Conservation (phyloP, 2,113 vertebrate species). For the Otocyon megalotis region DNA sequence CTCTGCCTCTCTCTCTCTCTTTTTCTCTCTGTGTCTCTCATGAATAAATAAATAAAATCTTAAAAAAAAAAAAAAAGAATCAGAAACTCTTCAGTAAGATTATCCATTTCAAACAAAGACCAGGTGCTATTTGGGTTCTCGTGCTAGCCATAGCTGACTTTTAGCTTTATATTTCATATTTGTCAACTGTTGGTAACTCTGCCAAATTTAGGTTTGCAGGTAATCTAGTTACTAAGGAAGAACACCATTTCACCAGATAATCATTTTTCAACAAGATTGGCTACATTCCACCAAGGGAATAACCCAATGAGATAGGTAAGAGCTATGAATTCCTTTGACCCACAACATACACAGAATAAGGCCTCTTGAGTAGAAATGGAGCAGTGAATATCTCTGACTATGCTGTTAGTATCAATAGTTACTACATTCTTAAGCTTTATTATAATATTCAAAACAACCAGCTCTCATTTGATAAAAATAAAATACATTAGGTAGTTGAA, state of each 20-base stretch:
- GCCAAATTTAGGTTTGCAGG: not conserved
- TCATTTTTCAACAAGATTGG: not conserved
- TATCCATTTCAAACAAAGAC: not conserved
- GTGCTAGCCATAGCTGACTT: not conserved
- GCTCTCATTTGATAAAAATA: not conserved
- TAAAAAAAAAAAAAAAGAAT: not conserved
- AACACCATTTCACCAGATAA: not conserved
- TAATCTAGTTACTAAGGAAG: not conserved
- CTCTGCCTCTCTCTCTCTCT: no score
- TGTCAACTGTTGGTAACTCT: not conserved
- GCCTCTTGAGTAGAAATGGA: not conserved
- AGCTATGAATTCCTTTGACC: not conserved
- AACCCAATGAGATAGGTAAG: not conserved
- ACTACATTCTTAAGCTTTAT: not conserved
- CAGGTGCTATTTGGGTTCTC: not conserved
- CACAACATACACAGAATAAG: not conserved
- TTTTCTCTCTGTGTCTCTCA: no score
- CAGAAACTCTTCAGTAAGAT: not conserved
- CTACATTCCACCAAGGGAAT: not conserved
- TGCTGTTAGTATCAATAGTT: not conserved
- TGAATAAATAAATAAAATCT: no score
- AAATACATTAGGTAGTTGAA: not conserved
- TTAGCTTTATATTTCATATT: not conserved
- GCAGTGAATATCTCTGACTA: accelerated
- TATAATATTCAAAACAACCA: not conserved